Evolutionary conservation across 1,140 invertebrate species (phyloP), one percentile per base, ranked within the genome.

Genomic region (Berghia stephanieae): DNA sequence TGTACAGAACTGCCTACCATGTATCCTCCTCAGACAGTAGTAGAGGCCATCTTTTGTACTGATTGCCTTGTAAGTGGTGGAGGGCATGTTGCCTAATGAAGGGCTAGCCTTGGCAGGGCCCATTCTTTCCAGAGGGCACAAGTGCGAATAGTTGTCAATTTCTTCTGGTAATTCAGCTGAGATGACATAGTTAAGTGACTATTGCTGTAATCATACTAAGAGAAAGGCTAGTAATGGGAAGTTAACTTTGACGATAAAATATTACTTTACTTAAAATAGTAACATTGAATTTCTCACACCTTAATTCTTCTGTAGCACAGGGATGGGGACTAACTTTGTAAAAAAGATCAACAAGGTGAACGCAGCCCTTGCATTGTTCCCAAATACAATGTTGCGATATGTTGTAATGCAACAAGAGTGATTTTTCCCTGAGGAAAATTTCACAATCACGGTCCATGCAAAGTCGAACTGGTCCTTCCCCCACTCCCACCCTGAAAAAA

Each of bases 31-130:
- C 75, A 98, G 90, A 83, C 96, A 97, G 88, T 94, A 96, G 75
- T 94, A 92, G 13, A 94, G 91, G 21, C 96, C 96, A 82, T 93
- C 96, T 90, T 96, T 96, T 3, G 94, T 93, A 90, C 96, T 94
- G 55, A 94, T 94, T 70, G 95, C 97, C 91, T 97, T 96, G 89
- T 96, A 98, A 60, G 95, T 95, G n/a, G 94, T 94, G 57, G 94
- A 94, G 81, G 94, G 93, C 86, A 94, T 95, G 27, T 93, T 93
- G 83, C 88, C 95, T 86, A 86, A 93, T 86, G 80, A 93, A 87
- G 87, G 95, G 92, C 91, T 94, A 42, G 87, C 81, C n/a, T 86
- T 81, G 80, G 85, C 84, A 42, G 81, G 71, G 18, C 88, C 87
- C 4, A 90, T 88, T n/a, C 90, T 86, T 89, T 99, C 96, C 68